phyloP scores from a whole-genome alignment of 2,888 invertebrate species.

The Harpalus rufipes region DNA sequence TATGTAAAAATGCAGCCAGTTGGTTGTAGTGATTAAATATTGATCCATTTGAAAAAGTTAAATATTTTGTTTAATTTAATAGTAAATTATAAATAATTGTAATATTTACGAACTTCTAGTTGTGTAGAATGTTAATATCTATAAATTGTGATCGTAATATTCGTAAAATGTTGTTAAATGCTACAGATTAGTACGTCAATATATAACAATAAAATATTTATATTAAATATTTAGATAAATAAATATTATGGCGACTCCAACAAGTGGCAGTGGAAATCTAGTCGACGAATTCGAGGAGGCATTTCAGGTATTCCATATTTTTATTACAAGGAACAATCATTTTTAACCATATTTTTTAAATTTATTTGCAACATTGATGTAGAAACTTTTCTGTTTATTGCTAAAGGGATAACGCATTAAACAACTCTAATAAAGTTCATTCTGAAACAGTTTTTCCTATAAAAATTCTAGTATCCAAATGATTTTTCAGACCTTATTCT shows the following conservation, averaged over 20 bases:
- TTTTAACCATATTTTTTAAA: too few relatives aligned
- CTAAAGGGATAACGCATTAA: too few relatives aligned
- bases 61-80: constrained; percentile 15
- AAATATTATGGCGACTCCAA: constrained; percentile 84
- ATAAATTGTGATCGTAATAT: constrained; percentile 1
- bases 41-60: constrained; percentile 33
- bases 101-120: not conserved
- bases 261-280: constrained; percentile 90
- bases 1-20: constrained; percentile 4
- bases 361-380: too few relatives aligned
- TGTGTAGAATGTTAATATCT: constrained; percentile 10
- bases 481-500: too few relatives aligned
- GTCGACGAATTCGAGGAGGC: constrained; percentile 95
- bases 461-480: too few relatives aligned
- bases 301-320: constrained; percentile 83
- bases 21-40: constrained; percentile 27
- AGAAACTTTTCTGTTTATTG: too few relatives aligned
- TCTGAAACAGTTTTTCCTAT: too few relatives aligned
- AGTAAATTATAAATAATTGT: constrained; percentile 9
- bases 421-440: too few relatives aligned
- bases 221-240: constrained; percentile 19
- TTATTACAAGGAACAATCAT: not conserved
- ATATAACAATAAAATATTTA: not conserved
- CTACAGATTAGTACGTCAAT: not conserved
- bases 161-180: constrained; percentile 10